phyloP scores from a whole-genome alignment of 2,797 vertebrate genomes.

The Alca torda region DNA sequence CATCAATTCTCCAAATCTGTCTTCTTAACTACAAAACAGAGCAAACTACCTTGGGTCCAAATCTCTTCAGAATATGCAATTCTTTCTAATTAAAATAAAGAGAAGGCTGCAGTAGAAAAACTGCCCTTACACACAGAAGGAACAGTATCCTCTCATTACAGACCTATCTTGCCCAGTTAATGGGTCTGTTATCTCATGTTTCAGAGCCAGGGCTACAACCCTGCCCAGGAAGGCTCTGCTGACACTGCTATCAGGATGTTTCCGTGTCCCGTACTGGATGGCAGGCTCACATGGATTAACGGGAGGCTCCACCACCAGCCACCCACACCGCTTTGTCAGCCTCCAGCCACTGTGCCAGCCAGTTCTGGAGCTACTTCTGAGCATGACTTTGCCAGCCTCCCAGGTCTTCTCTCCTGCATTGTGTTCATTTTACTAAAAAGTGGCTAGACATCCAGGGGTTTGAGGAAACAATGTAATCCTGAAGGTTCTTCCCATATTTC shows the following conservation, averaged over 20 bases:
- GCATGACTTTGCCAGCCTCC: background rate
- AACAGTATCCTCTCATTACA: conserved; percentile 53
- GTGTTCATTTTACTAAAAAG: background rate
- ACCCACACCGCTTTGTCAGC: accelerated
- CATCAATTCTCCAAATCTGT: background rate
- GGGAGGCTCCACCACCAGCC: background rate
- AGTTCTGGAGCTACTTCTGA: background rate
- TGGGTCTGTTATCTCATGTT: background rate
- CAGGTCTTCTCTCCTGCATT: background rate
- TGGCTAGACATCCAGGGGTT: background rate
- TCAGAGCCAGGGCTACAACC: background rate
- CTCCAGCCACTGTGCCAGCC: background rate
- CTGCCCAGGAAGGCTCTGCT: background rate
- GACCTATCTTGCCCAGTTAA: conserved; percentile 17
- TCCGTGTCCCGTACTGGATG: accelerated
- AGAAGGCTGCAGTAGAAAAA: background rate
- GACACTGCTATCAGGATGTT: background rate
- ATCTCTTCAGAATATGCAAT: background rate
- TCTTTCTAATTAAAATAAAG: background rate
- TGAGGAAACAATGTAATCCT: background rate
- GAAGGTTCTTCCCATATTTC: background rate
- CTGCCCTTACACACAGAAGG: background rate
- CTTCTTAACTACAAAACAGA: background rate
- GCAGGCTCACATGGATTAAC: background rate
- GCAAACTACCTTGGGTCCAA: background rate